Base-by-base conservation (phyloP, 2,888 invertebrate species). In the Cosmia trapezina region DNA sequence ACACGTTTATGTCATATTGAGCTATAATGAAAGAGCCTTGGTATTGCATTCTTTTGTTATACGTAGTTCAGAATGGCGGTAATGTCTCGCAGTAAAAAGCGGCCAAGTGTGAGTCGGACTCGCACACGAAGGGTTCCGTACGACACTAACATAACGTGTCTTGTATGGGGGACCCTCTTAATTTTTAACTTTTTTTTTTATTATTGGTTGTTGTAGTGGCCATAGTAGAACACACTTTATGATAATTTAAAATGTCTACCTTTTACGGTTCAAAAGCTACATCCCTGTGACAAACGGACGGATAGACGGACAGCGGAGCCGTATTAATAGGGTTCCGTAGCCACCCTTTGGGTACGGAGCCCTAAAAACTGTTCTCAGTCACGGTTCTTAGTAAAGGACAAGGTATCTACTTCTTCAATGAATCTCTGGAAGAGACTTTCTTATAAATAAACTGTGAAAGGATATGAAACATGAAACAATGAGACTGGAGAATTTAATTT, bases 1-100 rank as follows among this genome's bases (percentile, higher is more conserved):
- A 63, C n/a, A 67, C 41, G 37, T 77, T 75, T 80, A 75, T 71
- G 71, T 62, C 74, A 71, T 68, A 73, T 59, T 67, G 43, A 56
- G 49, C 57, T 57, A 37, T 69, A 76, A 68, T 63, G 71, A 72
- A 81, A 51, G 11, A 33, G 14, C 47, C 14, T n/a, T 57, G 14
- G 54, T 33, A 66, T 59, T 54, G 22, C 49, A n/a, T 64, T 68
- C 60, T 47, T 73, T 78, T 68, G 67, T 80, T 60, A 45, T 41
- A 33, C 17, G 33, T 37, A 37, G 37, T 37, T 37, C 56, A 33
- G 60, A 69, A 66, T 49, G 7, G 33, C n/a, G 14, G 33, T 63
- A 47, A 54, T 57, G 56, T 70, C 56, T n/a, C 53, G 59, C 41
- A 70, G 37, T 54, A 43, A 70, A 67, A 56, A 33, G 47, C 8